Base-by-base conservation (phyloP, 1,140 invertebrate species). In the Leptopilina clavipes region DNA sequence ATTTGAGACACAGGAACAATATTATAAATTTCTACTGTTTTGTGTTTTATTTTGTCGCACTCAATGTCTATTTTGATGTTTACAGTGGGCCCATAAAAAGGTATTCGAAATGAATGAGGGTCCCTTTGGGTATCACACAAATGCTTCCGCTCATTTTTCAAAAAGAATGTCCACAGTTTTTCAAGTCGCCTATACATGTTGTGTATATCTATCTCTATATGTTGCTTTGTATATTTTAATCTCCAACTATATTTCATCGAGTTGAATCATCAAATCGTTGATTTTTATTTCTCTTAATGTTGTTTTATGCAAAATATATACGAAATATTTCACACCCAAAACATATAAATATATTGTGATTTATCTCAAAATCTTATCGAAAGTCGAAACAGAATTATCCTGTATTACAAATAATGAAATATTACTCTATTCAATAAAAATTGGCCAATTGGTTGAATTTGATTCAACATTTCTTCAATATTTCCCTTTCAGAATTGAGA, bases 71-170 rank as follows among this genome's bases (percentile, higher is more conserved):
- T 19, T 54, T 17, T n/a, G n/a, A 59, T 59, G 59, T 65, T 65
- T 6, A 65, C 22, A 65, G 11, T 31, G 22, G 10, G 6, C 19
- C 59, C 22, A 65, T 17, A 44, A 19, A 44, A n/a, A 31, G 25
- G 25, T 31, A 44, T 71, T 44, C 5, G 18, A n/a, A 18, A 71
- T 44, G n/a, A 71, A 71, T 44, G 43, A 71, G 76, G 76, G 76
- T 76, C 75, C 71, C 72, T 56, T n/a, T 45, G 18, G 25, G 56
- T 43, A 72, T 77, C 71, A 71, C 70, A 72, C 22, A 31, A 65
- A 65, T 65, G 59, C 59, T 65, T 65, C 59, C 59, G 56, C 65
- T 70, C 74, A 78, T 79, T 78, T 78, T 77, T 79, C 74, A 79
- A 52, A n/a, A 56, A 71, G 76, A 77, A 78, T 75, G 70, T 37